phyloP scores from a whole-genome alignment of 2,113 vertebrate species.

The Nothocercus julius region DNA sequence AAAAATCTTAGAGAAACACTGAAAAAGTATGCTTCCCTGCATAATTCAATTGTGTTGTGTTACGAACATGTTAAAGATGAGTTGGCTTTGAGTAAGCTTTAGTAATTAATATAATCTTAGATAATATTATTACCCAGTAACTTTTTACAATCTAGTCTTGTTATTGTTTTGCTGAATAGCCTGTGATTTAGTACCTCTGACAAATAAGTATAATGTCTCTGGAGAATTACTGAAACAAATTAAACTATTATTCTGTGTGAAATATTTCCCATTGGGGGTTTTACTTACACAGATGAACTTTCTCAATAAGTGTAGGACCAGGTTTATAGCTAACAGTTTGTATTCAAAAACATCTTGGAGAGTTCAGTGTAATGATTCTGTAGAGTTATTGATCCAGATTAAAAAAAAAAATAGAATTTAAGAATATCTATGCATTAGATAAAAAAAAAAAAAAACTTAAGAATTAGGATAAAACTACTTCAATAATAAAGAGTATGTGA shows the following conservation, averaged over 20 bases:
- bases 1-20: conserved; percentile 99
- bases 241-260: conserved; percentile 7
- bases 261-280: background rate
- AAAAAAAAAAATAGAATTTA: background rate
- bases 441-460: too few species aligned
- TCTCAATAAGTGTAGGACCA: conserved; percentile 14
- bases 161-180: background rate
- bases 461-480: background rate
- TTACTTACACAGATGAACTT: conserved; percentile 6
- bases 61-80: background rate
- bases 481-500: background rate
- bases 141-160: background rate
- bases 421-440: background rate
- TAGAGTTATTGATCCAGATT: background rate
- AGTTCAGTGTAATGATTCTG: background rate
- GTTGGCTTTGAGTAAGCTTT: background rate
- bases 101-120: background rate
- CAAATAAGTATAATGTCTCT: background rate
- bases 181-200: background rate
- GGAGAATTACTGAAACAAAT: conserved; percentile 28
- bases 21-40: conserved; percentile 88
- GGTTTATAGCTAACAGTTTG: background rate
- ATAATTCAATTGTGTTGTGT: background rate
- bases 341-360: background rate
- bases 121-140: background rate